Evolutionary conservation across 2,113 vertebrate species (phyloP).

Genomic region (Eulacestoma nigropectus): DNA sequence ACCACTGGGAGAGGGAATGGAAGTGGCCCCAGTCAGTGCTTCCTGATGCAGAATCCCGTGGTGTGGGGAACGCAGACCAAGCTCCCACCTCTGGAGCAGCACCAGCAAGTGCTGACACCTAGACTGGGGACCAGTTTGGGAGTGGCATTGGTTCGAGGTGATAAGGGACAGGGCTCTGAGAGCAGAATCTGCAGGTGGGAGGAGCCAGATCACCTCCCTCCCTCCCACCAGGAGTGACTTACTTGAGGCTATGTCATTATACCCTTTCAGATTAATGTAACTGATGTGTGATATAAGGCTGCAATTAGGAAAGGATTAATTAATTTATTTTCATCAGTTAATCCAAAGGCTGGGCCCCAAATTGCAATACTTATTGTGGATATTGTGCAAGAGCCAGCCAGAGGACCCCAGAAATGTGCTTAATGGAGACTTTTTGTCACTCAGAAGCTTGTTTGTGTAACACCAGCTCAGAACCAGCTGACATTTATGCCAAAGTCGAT

Average conservation of each 20-base stretch:
- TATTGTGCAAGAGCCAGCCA: background rate
- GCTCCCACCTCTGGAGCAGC: background rate
- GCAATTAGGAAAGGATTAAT: background rate
- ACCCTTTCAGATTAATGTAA: background rate
- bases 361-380: background rate
- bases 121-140: no score
- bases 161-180: background rate
- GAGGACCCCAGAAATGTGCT: background rate
- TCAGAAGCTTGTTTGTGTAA: background rate
- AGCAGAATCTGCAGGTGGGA: background rate
- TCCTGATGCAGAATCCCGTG: rapidly evolving
- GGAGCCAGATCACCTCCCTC: background rate
- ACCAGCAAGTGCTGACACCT: background rate
- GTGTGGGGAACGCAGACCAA: background rate
- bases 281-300: background rate
- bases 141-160: rapidly evolving
- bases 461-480: background rate
- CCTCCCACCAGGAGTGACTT: background rate
- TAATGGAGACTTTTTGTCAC: background rate
- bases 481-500: background rate
- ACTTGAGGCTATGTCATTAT: background rate
- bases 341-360: background rate
- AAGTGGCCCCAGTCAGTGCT: rapidly evolving
- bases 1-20: background rate
- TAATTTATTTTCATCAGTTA: background rate